Evolutionary conservation across 2,113 vertebrate genomes (phyloP).

Genomic region (Callospermophilus lateralis): DNA sequence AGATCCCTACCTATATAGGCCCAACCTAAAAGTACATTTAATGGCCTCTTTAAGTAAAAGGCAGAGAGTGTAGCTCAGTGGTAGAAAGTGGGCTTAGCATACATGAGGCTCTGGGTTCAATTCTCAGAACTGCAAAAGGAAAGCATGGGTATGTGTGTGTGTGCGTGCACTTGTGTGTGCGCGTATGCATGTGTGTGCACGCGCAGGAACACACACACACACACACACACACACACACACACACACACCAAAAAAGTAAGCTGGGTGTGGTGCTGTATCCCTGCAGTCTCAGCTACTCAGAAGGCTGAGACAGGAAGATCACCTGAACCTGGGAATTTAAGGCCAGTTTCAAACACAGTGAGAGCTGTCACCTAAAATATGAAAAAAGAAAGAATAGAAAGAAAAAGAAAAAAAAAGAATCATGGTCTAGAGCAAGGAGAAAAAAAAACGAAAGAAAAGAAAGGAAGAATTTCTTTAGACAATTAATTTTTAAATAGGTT

Average conservation of each 20-base stretch:
- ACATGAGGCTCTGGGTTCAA: not conserved
- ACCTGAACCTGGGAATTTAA: not conserved
- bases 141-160: not conserved
- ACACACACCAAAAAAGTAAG: not conserved
- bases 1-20: no score
- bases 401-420: not conserved
- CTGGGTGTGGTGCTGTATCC: no score
- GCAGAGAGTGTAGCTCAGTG: not conserved
- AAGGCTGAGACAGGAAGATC: not conserved
- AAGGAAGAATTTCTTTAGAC: not conserved
- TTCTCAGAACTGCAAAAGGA: not conserved
- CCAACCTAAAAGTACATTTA: not conserved
- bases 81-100: not conserved
- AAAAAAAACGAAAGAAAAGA: not conserved
- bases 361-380: not conserved
- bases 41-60: not conserved
- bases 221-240: no score
- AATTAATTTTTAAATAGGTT: constrained; percentile 5
- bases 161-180: no score
- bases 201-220: no score
- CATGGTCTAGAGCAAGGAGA: not conserved
- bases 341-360: not conserved
- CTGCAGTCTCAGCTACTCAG: not conserved
- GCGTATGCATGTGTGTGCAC: no score
- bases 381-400: not conserved